Base-by-base conservation (phyloP, 2,888 invertebrate genomes). In the Drosophila flavopinicola region DNA sequence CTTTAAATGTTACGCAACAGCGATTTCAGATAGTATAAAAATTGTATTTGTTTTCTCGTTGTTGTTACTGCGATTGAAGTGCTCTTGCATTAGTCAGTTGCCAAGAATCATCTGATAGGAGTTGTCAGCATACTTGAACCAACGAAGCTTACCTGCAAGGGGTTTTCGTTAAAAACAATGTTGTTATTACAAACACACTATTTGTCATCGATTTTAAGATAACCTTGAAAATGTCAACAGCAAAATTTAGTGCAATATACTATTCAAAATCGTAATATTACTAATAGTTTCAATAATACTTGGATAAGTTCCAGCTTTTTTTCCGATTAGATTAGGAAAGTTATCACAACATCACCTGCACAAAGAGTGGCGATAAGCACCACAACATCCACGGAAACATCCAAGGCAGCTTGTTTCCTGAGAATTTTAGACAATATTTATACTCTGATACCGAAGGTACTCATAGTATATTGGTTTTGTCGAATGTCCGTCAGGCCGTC, bases 191-290 rank as follows among this genome's bases (percentile, higher is more conserved):
- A 20, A 35, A 6, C 13, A 38, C 15, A 23, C 10, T 32, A 33
- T 45, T 27, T 23, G 45, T 30, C 30, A 42, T 30, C 9, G 1
- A 39, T 24, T 11, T 45, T 17, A 13, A 13, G 48, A 30, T 53
- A 42, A 75, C 71, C 77, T 71, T 71, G 51, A 5, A 17, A 58
- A 51, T 30, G 77, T 64, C 58, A 76, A 11, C 11, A 11, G 9
- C 9, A 11, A 30, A 30, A 4, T 44, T 3, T 15, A 3, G 10
- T 17, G 11, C 41, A 25, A n/a, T n/a, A n/a, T 24, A 6, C 27
- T n/a, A 42, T n/a, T 10, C 7, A 5, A 9, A 9, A n/a, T 3
- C 27, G 15, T n/a, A n/a, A 20, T 20, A 20, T 20, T n/a, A n/a
- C n/a, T n/a, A n/a, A n/a, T n/a, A n/a, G n/a, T n/a, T n/a, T n/a